A percentile compares a stretch with the other conserved stretches of the same genome.
These are phyloP conservation scores for Phrynocephalus guinanensis DNA, from an alignment of 2,797 vertebrate species.

Conservation along the genomic window DNA sequence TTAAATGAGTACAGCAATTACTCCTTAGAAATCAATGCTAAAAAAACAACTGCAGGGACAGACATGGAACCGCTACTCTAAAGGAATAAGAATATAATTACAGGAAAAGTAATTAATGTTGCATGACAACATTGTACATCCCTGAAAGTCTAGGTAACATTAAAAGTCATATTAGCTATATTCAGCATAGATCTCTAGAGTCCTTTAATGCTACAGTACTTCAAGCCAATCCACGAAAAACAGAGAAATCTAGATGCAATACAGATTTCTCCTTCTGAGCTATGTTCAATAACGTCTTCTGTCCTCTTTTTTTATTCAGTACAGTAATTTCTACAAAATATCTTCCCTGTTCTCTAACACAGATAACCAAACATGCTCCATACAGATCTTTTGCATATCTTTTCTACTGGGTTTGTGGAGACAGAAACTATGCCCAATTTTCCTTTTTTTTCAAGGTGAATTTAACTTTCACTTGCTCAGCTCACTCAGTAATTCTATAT, in stretches of 20 bases:
- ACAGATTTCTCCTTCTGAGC: background rate
- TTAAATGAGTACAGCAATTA: background rate
- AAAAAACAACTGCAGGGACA: background rate
- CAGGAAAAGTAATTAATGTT: background rate
- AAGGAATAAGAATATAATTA: slow-evolving; percentile 9
- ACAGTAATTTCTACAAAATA: background rate
- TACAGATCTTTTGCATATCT: background rate
- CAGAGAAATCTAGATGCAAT: background rate
- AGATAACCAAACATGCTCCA: background rate
- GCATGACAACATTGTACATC: background rate
- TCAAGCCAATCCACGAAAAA: slow-evolving; percentile 18
- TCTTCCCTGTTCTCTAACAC: too few relatives aligned
- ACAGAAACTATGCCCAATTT: background rate
- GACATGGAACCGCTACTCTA: background rate
- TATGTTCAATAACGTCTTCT: background rate
- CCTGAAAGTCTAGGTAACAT: background rate
- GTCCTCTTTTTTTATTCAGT: background rate
- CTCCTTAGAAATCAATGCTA: background rate
- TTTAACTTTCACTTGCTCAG: slow-evolving; percentile 50
- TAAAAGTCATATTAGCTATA: background rate
- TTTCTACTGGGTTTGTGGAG: background rate
- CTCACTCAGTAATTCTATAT: slow-evolving; percentile 42
- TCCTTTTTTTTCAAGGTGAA: slow-evolving; percentile 28
- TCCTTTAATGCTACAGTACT: background rate
- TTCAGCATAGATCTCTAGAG: background rate